Conservation (phyloP, 2,797 vertebrate species). For the Esox lucius region DNA sequence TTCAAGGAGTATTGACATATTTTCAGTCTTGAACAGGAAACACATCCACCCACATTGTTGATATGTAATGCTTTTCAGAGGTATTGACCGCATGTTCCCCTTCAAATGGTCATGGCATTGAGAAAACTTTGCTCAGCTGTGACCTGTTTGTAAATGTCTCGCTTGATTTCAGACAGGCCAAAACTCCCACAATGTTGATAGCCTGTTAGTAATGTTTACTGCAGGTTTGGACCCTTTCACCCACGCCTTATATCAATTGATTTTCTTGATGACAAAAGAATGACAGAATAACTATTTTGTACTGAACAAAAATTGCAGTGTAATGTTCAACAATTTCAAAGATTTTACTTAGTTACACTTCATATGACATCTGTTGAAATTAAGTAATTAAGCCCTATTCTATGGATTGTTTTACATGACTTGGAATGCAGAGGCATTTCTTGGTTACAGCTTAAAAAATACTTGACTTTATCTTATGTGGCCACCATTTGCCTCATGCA, state of each 20-base stretch:
- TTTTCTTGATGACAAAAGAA: not conserved
- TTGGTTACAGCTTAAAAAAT: no score
- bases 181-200: not conserved
- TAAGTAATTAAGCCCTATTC: no score
- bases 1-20: not conserved
- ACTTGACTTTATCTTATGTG: no score
- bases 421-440: no score
- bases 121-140: not conserved
- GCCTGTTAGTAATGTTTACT: not conserved
- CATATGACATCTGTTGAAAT: no score
- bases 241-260: not conserved
- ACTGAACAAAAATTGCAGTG: no score
- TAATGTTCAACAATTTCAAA: no score
- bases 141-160: not conserved
- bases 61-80: not conserved
- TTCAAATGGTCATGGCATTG: not conserved
- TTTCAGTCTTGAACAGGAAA: not conserved
- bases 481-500: no score
- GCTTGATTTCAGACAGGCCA: not conserved
- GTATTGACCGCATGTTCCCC: not conserved
- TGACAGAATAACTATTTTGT: not conserved
- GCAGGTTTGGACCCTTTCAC: not conserved
- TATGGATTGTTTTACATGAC: no score
- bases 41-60: not conserved
- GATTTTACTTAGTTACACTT: no score